Percentiles rank a stretch among this genome's conserved stretches.
phyloP scores from a whole-genome alignment of 2,797 vertebrate genomes.

The Cetoscarus ocellatus region DNA sequence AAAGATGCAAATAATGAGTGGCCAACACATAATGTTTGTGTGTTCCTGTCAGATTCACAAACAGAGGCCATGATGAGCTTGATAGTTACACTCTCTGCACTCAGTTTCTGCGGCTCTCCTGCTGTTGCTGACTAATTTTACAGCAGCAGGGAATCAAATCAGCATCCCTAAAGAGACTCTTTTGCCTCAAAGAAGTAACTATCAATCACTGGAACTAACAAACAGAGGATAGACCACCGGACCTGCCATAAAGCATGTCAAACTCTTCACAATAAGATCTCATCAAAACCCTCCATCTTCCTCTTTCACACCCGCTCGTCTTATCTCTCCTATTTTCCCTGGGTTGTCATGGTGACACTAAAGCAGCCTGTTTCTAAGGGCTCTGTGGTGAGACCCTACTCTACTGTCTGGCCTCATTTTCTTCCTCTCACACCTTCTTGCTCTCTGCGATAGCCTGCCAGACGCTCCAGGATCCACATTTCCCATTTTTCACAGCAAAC shows the following conservation, averaged over 20 bases:
- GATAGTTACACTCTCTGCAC: conserved; percentile 26
- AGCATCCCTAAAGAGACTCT: conserved; percentile 13
- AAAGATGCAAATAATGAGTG: background rate
- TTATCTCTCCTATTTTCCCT: conserved; percentile 40
- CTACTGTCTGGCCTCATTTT: conserved; percentile 47
- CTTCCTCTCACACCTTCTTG: conserved; percentile 10
- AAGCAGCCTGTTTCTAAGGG: conserved; percentile 71
- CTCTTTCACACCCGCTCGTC: conserved; percentile 25
- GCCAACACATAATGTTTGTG: background rate
- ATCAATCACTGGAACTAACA: too few species aligned
- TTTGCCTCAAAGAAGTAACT: background rate
- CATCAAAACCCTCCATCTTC: conserved; percentile 19
- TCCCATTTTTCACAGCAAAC: conserved; percentile 55
- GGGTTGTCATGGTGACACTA: conserved; percentile 81
- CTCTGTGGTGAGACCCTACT: conserved; percentile 58
- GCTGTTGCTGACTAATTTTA: conserved; percentile 20
- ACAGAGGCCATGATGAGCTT: conserved; percentile 13
- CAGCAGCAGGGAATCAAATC: conserved; percentile 18
- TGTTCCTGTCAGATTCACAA: conserved; percentile 4
- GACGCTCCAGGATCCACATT: conserved; percentile 34
- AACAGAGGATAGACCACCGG: background rate
- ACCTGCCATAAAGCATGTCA: conserved; percentile 13
- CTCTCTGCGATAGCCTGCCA: conserved; percentile 15
- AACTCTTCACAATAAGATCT: conserved; percentile 55
- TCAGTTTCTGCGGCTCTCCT: conserved; percentile 26